Evolutionary conservation across 2,797 vertebrate species (phyloP), one percentile per base, ranked within the genome.

Genomic region (Arrhamphus sclerolepis): DNA sequence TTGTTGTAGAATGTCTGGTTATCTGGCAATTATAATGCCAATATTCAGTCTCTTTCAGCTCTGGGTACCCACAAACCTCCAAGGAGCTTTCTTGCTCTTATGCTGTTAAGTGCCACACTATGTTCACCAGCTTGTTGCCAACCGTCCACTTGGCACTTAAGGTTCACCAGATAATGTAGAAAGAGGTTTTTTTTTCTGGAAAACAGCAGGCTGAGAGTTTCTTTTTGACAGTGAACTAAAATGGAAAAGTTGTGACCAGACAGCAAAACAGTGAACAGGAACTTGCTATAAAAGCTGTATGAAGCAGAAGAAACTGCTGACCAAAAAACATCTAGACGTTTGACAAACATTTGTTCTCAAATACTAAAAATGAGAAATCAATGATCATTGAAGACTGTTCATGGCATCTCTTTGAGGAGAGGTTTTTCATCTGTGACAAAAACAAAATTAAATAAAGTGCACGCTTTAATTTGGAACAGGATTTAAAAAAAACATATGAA

Each of bases 101-200:
- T 26, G 62, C 48, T 48, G 17, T 26, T 46, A 58, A 57, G 59
- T 49, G 41, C 34, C 46, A 14, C 24, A 46, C 46, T 41, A 22
- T 47, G 20, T 54, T 44, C 19, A 55, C 53, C 18, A 38, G 34
- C 4, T 38, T 14, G 34, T 38, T 38, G 34, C 13, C 34, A 38
- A 38, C 13, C 13, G 13, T 38, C 4, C 14, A 13, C 34, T 16
- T 41, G 51, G 38, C 29, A 43, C 31, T 56, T 67, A 38, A 11
- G 24, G 24, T 22, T 44, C 14, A 38, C 18, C 18, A 24, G n/a
- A 20, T 18, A 22, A 38, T 8, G 40, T 18, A 29, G 21, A 66
- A 11, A 18, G n/a, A 31, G 44, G 6, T 17, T 38, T 61, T 55
- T 22, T 41, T 56, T 56, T 43, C 13, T 4, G 16, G 42, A 62